A percentile compares a stretch with the other conserved stretches of the same genome.
phyloP scores from a whole-genome alignment of 2,888 invertebrate genomes.

The Hecatera dysodea region DNA sequence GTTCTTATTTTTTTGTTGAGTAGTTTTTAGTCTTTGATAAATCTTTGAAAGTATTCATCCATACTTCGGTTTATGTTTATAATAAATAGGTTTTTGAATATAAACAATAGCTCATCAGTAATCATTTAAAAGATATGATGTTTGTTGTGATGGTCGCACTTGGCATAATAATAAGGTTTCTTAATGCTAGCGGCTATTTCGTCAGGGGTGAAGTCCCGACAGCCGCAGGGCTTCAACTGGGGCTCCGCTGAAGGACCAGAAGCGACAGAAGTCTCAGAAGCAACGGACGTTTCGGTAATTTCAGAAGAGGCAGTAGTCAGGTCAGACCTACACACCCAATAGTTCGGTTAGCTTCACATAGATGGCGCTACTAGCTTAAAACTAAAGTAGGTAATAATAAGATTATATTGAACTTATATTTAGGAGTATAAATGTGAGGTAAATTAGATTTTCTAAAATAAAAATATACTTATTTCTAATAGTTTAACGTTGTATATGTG shows the following conservation, averaged over 20 bases:
- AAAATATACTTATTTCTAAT: neutral
- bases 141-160: conserved; percentile 64
- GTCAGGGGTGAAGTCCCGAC: conserved; percentile 62
- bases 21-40: neutral
- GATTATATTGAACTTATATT: neutral
- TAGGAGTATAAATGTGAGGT: neutral
- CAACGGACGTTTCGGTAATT: neutral
- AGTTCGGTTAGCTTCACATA: conserved; percentile 14
- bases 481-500: neutral
- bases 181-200: conserved; percentile 70
- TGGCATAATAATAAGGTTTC: conserved; percentile 75
- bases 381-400: neutral
- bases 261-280: neutral
- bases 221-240: conserved; percentile 63
- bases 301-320: conserved; percentile 9
- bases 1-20: too few relatives aligned
- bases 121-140: conserved; percentile 64
- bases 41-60: neutral
- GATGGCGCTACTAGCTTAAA: conserved; percentile 34
- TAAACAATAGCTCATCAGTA: neutral
- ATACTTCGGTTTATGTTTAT: neutral
- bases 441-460: neutral
- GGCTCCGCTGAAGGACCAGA: conserved; percentile 30
- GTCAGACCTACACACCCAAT: conserved; percentile 53
- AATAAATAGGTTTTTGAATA: neutral